These are phyloP conservation scores for Myrmecophaga tridactyla DNA, from an alignment of 2,113 vertebrate genomes.

Conservation along the genomic window DNA sequence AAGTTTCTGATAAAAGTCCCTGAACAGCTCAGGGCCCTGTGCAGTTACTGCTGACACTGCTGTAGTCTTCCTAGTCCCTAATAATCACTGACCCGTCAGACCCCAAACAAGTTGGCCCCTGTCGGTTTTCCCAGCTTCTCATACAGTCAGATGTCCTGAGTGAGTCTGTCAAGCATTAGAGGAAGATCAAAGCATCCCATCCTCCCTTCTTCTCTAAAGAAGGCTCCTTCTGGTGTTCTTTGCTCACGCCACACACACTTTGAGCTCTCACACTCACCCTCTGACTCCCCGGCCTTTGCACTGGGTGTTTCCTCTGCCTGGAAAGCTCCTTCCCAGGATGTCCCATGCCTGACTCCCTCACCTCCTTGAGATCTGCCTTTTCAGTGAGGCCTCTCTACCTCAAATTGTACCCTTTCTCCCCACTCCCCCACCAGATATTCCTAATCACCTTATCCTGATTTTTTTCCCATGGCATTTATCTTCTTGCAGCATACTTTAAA, in stretches of 20 bases:
- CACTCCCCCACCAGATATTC: not conserved
- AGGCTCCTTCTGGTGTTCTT: not conserved
- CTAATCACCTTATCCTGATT: not conserved
- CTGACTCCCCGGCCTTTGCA: not conserved
- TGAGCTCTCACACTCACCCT: too few species aligned
- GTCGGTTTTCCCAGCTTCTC: not conserved
- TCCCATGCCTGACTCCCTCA: not conserved
- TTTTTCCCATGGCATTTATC: not conserved
- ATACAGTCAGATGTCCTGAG: not conserved
- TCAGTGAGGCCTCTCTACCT: not conserved
- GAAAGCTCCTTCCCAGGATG: fast-evolving
- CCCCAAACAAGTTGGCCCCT: not conserved
- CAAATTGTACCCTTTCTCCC: not conserved
- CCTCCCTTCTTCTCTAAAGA: not conserved
- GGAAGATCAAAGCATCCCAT: fast-evolving
- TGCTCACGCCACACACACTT: fast-evolving
- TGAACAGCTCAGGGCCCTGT: not conserved
- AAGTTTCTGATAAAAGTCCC: not conserved
- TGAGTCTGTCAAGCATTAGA: fast-evolving
- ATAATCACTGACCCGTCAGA: not conserved
- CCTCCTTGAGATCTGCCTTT: not conserved
- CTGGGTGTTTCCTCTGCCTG: not conserved
- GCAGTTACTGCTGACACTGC: not conserved
- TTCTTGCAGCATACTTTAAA: not conserved
- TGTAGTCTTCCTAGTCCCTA: not conserved